phyloP scores from a whole-genome alignment of 2,888 invertebrate species.

The Salpingus planirostris region DNA sequence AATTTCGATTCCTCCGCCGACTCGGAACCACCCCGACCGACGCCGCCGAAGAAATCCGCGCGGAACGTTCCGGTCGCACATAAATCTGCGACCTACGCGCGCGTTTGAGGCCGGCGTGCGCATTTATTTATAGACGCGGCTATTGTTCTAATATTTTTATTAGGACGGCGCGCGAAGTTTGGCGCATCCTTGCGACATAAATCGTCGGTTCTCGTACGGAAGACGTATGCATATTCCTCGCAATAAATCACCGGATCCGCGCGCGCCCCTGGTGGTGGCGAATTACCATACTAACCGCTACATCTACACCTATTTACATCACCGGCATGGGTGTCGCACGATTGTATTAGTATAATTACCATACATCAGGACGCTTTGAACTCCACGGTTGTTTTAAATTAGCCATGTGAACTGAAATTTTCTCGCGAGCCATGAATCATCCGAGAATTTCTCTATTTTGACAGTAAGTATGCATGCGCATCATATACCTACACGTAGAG shows the following conservation, averaged over 20 bases:
- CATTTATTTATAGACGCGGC: constrained; percentile 22
- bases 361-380: constrained; percentile 23
- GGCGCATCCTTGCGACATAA: constrained; percentile 24
- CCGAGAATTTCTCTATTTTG: too few relatives aligned
- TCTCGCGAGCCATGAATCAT: too few relatives aligned
- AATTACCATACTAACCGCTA: constrained; percentile 34
- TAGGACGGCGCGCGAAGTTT: constrained; percentile 20
- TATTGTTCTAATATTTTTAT: constrained; percentile 26
- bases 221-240: constrained; percentile 22
- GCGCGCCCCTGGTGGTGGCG: constrained; percentile 28
- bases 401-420: constrained; percentile 15
- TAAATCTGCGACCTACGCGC: constrained; percentile 23
- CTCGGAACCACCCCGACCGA: constrained; percentile 6
- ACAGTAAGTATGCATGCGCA: too few relatives aligned
- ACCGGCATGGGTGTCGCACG: constrained; percentile 26
- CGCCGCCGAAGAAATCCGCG: constrained; percentile 19
- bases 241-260: constrained; percentile 28
- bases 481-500: too few relatives aligned
- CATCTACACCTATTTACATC: constrained; percentile 34
- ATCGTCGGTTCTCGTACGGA: constrained; percentile 19
- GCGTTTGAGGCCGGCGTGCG: constrained; percentile 16
- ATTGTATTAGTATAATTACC: constrained; percentile 28
- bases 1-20: constrained; percentile 9
- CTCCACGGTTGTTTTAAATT: constrained; percentile 18
- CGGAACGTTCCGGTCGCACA: too few relatives aligned